phyloP scores from a whole-genome alignment of 2,797 vertebrate genomes.

The Stomatorhinus walkeri region DNA sequence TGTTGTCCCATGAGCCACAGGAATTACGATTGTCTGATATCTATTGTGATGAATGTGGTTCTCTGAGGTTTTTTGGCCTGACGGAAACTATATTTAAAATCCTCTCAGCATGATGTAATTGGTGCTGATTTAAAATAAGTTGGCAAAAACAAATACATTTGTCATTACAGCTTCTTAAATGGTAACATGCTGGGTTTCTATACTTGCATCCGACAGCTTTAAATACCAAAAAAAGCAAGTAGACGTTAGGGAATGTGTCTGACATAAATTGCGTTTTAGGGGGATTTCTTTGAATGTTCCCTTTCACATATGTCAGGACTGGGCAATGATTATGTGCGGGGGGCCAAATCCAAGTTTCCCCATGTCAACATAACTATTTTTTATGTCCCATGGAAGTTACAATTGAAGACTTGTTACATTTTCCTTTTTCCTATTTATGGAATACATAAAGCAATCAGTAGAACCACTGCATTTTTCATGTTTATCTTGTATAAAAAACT shows the following conservation, averaged over 20 bases:
- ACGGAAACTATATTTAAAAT: not conserved
- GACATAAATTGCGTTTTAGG: not conserved
- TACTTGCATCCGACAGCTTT: not conserved
- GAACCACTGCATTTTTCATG: not conserved
- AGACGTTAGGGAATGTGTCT: not conserved
- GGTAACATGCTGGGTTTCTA: not conserved
- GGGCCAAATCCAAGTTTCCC: not conserved
- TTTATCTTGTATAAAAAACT: not conserved
- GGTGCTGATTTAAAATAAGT: not conserved
- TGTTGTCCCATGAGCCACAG: not conserved
- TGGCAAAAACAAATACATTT: not conserved
- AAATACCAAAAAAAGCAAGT: not conserved
- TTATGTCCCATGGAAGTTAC: not conserved
- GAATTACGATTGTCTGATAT: not conserved
- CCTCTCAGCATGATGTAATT: not conserved
- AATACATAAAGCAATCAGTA: not conserved
- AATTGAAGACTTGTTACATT: not conserved
- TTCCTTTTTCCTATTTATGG: not conserved
- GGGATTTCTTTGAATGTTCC: not conserved
- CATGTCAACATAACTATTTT: not conserved
- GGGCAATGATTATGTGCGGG: not conserved
- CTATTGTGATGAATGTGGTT: not conserved
- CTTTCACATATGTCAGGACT: not conserved
- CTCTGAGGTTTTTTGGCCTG: not conserved
- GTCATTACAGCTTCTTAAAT: not conserved